Base-by-base conservation (phyloP, 1,140 invertebrate species). In the Euura saliciscinereae region DNA sequence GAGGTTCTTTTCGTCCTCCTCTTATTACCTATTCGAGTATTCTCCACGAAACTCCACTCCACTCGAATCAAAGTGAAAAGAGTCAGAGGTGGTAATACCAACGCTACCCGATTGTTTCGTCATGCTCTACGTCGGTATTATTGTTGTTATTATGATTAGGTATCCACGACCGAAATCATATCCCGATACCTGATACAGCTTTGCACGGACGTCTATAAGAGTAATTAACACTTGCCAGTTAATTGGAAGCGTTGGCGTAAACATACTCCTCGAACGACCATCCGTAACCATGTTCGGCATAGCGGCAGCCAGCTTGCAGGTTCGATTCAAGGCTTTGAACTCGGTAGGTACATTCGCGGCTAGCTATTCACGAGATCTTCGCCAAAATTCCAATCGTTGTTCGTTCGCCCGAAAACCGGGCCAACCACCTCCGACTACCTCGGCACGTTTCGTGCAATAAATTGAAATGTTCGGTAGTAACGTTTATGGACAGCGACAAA, bases 171-270 rank as follows among this genome's bases (percentile, higher is more conserved):
- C 51, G 13, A 59, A 59, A 59, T 59, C 3, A 59, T 11, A 59
- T 5, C 51, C 51, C 28, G 28, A 28, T 28, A 28, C 28, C 6
- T 6, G 51, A 59, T 59, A 59, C 51, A 8, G 6, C 51, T 11
- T 59, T 59, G 51, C 51, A 59, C 51, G 6, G 51, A 8, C 51
- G 51, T 6, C 51, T 59, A 6, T 59, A 59, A 59, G 51, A 59
- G 51, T 59, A 59, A 59, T 59, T 59, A 59, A 6, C 51, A 59
- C 51, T 59, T 59, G 51, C 51, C 51, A 59, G 51, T 59, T 59
- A 59, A 59, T 59, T 59, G 51, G 13, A 8, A 59, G 51, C 51
- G 51, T 59, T 59, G 51, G 51, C 51, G 51, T 59, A 59, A 59
- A 59, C 51, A 59, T 59, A 59, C 51, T 59, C 13, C 51, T 59